A percentile compares a stretch with the other conserved stretches of the same genome.
These are phyloP conservation scores for Pteropus alecto DNA, from an alignment of 2,113 vertebrate species.

Conservation along the genomic window DNA sequence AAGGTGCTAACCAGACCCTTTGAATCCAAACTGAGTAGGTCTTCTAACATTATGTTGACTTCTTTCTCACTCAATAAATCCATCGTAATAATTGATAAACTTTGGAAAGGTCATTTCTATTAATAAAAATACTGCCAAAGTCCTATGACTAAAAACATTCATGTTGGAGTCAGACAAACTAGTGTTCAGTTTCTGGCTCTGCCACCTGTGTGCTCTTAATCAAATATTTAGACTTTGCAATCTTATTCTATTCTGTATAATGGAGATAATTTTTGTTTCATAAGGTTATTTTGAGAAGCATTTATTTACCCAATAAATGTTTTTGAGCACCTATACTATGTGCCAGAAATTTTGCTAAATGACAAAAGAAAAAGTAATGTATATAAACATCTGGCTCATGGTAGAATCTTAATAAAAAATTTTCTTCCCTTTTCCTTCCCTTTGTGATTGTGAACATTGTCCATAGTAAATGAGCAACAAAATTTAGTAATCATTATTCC, in stretches of 20 bases:
- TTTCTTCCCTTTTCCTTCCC: neutral
- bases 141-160: neutral
- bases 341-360: slow-evolving; percentile 6
- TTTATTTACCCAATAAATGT: slow-evolving; percentile 7
- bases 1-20: neutral
- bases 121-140: slow-evolving; percentile 12
- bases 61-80: neutral
- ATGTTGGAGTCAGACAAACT: neutral
- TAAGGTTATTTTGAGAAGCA: neutral
- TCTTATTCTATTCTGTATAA: neutral
- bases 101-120: neutral
- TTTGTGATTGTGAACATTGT: neutral
- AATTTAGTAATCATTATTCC: neutral
- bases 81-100: neutral
- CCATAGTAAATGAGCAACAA: neutral
- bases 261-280: neutral
- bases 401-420: neutral
- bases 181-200: neutral
- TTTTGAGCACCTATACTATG: neutral
- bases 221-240: neutral
- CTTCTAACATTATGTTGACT: neutral
- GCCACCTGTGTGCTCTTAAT: neutral
- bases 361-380: neutral
- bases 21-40: neutral
- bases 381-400: neutral